These are phyloP conservation scores for Nomada lathburiana DNA, from an alignment of 2,888 invertebrate species.

Conservation along the genomic window DNA sequence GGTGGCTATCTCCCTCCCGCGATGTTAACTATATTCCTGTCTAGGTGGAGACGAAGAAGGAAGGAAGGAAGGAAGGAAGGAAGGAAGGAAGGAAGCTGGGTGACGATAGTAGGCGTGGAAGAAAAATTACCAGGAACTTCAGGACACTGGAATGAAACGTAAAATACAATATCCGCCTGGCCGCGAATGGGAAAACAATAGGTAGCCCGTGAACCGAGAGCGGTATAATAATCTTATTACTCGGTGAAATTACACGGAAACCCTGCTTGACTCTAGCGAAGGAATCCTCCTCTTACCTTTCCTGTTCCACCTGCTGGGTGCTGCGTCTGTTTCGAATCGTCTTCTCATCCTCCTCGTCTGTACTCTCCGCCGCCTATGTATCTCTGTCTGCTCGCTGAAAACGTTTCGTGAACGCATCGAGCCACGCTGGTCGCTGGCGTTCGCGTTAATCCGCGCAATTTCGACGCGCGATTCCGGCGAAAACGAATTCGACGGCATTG, in stretches of 20 bases:
- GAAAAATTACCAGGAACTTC: constrained; percentile 38
- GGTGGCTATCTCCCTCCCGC: constrained; percentile 49
- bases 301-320: not conserved
- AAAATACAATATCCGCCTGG: constrained; percentile 38
- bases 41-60: not conserved
- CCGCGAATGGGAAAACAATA: constrained; percentile 52
- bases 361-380: not conserved
- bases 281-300: constrained; percentile 1
- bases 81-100: not conserved
- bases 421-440: constrained; percentile 11
- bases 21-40: constrained; percentile 32
- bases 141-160: constrained; percentile 20
- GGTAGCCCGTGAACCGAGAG: constrained; percentile 28
- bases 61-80: not conserved
- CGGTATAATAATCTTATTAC: constrained; percentile 66
- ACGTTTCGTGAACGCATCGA: constrained; percentile 16
- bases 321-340: not conserved
- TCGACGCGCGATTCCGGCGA: constrained; percentile 64
- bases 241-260: constrained; percentile 62
- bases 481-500: constrained; percentile 70
- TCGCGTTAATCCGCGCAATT: constrained; percentile 73
- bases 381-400: not conserved
- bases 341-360: not conserved
- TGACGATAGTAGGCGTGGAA: not conserved
- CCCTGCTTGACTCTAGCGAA: constrained; percentile 32